Evolutionary conservation across 2,113 vertebrate species (phyloP).

Genomic region (Numida meleagris): DNA sequence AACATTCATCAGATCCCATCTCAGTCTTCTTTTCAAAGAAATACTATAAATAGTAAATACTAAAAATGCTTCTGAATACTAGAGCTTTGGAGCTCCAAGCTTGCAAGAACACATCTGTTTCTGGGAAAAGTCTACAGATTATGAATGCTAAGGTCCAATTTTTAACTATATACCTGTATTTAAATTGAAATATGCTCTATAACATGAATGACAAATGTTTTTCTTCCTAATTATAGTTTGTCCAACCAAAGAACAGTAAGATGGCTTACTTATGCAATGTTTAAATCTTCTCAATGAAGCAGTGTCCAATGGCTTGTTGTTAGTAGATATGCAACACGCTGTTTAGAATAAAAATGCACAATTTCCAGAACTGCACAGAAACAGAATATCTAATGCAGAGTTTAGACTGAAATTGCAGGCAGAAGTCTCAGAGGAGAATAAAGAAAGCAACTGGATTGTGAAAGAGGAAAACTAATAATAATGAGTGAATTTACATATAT

Average conservation of each 20-base stretch:
- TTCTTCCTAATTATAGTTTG: not conserved
- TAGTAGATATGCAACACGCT: not conserved
- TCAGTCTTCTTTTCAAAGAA: not conserved
- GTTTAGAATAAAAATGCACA: not conserved
- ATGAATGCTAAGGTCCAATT: not conserved
- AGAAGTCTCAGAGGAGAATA: not conserved
- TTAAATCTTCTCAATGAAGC: not conserved
- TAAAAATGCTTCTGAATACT: too few species aligned
- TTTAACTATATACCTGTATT: not conserved
- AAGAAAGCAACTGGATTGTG: not conserved
- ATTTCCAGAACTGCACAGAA: not conserved
- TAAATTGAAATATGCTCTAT: not conserved
- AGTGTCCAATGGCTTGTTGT: not conserved
- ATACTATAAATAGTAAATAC: not conserved
- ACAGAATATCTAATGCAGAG: not conserved
- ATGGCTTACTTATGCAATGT: not conserved
- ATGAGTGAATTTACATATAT: not conserved
- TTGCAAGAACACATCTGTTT: not conserved
- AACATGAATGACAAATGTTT: not conserved
- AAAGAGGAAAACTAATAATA: not conserved
- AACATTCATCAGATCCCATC: too few species aligned
- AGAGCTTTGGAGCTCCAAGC: not conserved
- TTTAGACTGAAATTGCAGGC: not conserved
- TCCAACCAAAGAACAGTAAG: not conserved
- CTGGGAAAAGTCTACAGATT: not conserved